Conservation (phyloP, 2,888 invertebrate genomes). For the Watsonalla cultraria region DNA sequence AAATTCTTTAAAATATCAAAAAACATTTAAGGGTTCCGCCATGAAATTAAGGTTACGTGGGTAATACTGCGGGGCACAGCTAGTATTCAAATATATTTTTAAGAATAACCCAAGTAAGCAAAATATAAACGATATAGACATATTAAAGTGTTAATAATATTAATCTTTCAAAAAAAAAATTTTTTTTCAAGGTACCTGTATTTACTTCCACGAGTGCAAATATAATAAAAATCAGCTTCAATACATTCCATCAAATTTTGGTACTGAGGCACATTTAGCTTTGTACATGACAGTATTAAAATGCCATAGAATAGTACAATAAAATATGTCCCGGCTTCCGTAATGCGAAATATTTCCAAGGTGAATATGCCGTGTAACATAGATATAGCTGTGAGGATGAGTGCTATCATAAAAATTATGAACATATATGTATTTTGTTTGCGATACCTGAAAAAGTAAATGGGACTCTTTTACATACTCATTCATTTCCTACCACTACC, state of each 20-base stretch:
- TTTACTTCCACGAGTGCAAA: conserved; percentile 33
- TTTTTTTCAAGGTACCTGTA: conserved; percentile 41
- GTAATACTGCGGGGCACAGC: no score
- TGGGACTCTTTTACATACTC: neutral
- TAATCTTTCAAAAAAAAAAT: neutral
- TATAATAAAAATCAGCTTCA: conserved; percentile 42
- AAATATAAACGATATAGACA: no score
- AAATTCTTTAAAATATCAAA: no score
- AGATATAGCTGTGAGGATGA: conserved; percentile 6
- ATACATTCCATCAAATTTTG: conserved; percentile 32
- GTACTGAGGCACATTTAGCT: conserved; percentile 31
- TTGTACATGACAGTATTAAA: conserved; percentile 34
- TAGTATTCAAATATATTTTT: no score
- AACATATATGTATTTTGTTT: conserved; percentile 20
- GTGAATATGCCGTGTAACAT: conserved; percentile 26
- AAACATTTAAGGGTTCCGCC: no score
- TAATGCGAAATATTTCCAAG: conserved; percentile 30
- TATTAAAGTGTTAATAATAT: no score
- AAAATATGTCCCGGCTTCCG: conserved; percentile 42
- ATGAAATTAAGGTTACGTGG: no score
- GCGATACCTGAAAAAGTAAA: conserved; percentile 25
- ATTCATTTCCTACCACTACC: no score
- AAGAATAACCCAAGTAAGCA: no score
- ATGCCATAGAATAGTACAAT: conserved; percentile 38
- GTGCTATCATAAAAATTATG: neutral